phyloP scores from a whole-genome alignment of 2,797 vertebrate genomes.

The Parauchenoglanis punctatus region DNA sequence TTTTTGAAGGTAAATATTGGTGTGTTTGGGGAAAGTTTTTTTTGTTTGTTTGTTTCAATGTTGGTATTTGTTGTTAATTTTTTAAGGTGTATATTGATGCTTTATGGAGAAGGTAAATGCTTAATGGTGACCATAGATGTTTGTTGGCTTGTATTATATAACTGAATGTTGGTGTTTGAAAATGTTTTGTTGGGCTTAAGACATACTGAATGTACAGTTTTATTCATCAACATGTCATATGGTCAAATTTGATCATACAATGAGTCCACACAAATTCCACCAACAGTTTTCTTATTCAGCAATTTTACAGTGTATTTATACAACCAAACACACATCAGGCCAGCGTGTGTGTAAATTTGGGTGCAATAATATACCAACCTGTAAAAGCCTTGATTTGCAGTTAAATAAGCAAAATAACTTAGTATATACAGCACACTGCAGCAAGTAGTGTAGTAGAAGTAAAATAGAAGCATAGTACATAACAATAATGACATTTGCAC shows the following conservation, averaged over 20 bases:
- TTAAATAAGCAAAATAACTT: neutral
- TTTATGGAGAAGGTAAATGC: neutral
- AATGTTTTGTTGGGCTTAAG: neutral
- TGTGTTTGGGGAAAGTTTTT: neutral
- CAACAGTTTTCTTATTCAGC: neutral
- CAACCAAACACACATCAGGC: neutral
- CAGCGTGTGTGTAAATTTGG: neutral
- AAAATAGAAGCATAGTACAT: neutral
- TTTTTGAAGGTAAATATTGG: neutral
- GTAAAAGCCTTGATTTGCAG: neutral
- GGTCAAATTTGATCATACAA: neutral
- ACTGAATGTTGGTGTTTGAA: too few species aligned
- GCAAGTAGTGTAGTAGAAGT: neutral
- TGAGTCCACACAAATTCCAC: neutral
- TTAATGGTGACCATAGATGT: neutral
- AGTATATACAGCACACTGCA: neutral
- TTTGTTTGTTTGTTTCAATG: too few species aligned
- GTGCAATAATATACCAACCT: neutral
- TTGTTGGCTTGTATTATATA: neutral
- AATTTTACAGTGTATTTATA: neutral
- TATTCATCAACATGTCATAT: neutral
- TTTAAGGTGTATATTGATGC: neutral
- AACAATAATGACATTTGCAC: slow-evolving; percentile 2
- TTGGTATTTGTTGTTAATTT: neutral
- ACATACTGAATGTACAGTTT: neutral